Evolutionary conservation across 2,888 invertebrate species (phyloP).

Genomic region (Hypercompe scribonia): DNA sequence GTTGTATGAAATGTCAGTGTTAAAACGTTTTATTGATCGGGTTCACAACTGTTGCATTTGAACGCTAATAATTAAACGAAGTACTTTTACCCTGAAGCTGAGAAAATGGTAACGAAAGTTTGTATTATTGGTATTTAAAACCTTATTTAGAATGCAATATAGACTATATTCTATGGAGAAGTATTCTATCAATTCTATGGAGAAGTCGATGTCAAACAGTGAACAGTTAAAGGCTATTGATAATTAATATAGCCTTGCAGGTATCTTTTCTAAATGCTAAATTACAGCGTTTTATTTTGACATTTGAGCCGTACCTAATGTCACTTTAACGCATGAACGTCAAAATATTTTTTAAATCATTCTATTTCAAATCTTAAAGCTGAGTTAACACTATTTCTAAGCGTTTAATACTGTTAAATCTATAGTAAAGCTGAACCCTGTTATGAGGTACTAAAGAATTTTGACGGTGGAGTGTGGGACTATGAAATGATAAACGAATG

Average conservation of each 20-base stretch:
- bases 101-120: not conserved
- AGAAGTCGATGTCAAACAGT: too few species aligned
- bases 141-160: not conserved
- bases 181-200: too few species aligned
- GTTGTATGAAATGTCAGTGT: constrained; percentile 47
- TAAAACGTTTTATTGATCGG: not conserved
- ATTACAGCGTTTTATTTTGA: not conserved
- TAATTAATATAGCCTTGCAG: too few species aligned
- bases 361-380: too few species aligned
- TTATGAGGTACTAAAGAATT: not conserved
- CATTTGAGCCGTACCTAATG: not conserved
- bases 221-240: too few species aligned
- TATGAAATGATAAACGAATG: not conserved
- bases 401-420: not conserved
- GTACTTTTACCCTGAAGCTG: not conserved
- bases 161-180: too few species aligned
- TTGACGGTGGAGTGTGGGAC: not conserved
- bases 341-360: too few species aligned
- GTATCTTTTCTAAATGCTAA: not conserved
- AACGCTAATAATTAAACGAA: not conserved
- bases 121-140: too few species aligned
- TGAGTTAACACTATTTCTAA: too few species aligned
- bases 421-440: not conserved
- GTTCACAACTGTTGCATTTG: not conserved
- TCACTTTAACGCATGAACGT: too few species aligned